A percentile compares a stretch with the other conserved stretches of the same genome.
These are phyloP conservation scores for Nomada lathburiana DNA, from an alignment of 2,888 invertebrate genomes.

Conservation along the genomic window DNA sequence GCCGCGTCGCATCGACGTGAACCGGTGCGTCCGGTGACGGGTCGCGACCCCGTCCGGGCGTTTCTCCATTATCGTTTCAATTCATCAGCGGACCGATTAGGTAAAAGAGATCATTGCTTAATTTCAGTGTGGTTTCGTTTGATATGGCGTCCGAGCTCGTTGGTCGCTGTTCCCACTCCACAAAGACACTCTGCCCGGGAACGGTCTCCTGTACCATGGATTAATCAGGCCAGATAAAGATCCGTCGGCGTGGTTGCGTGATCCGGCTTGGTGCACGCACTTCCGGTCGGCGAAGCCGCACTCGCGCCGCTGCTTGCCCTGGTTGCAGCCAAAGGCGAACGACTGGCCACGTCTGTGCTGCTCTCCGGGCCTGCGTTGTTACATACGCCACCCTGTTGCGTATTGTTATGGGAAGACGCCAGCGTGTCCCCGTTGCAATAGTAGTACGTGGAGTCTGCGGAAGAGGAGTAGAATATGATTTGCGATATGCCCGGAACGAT, in stretches of 20 bases:
- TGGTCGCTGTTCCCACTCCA: constrained; percentile 40
- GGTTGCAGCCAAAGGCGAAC: constrained; percentile 89
- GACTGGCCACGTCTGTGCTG: constrained; percentile 87
- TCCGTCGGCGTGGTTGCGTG: constrained; percentile 82
- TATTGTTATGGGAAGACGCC: constrained; percentile 83
- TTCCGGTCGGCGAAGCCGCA: constrained; percentile 90
- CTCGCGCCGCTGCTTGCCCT: constrained; percentile 89
- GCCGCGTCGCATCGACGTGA: constrained; percentile 21
- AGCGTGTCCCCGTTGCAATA: constrained; percentile 86
- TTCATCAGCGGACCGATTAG: constrained; percentile 32
- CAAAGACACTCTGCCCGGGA: constrained; percentile 42
- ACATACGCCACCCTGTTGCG: constrained; percentile 78
- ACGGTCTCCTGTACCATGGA: constrained; percentile 53
- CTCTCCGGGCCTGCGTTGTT: constrained; percentile 79
- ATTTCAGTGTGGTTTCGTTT: constrained; percentile 76
- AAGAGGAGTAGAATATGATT: neutral
- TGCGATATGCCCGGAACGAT: neutral
- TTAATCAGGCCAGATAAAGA: constrained; percentile 81
- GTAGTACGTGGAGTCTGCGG: constrained; percentile 88
- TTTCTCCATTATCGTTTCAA: neutral
- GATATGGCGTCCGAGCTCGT: constrained; percentile 81
- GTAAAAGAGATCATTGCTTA: constrained; percentile 81
- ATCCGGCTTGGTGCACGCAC: constrained; percentile 89
- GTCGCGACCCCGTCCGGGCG: neutral
- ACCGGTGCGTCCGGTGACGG: constrained; percentile 38